Evolutionary conservation across 2,888 invertebrate genomes (phyloP), one percentile per base, ranked within the genome.

Genomic region (Linnaemya vulpina): DNA sequence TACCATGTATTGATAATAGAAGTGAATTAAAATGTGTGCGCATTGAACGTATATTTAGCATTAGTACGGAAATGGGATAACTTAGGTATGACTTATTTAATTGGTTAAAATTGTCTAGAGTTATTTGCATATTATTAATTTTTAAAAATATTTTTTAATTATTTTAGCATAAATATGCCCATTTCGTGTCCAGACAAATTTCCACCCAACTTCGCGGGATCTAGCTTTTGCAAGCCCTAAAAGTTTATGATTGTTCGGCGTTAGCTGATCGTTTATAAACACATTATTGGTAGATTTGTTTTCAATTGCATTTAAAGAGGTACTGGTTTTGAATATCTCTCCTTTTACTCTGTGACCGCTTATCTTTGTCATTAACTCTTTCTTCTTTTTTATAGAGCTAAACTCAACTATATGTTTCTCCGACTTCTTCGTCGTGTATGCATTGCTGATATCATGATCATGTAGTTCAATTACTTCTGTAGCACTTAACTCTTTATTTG

Each of bases 221-320:
- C 53, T 68, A 5, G 13, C 43, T 67, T 49, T 67, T 17, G 67
- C 30, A 10, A 10, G n/a, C 67, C 49, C 49, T 9, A 53, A 35
- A 38, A 68, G 51, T 38, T n/a, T 1, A 38, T 35, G n/a, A 20
- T 68, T 68, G 20, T 35, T 11, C 9, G 53, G n/a, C 1, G 67
- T 67, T 35, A 67, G 25, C 51, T 67, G 49, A 17, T 67, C 67
- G 30, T 67, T 67, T 15, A 67, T n/a, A 30, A 51, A 51, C 30
- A 51, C 51, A 7, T 15, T 49, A n/a, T 67, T 49, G 13, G 17
- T 38, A 10, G 8, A 9, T n/a, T 25, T 43, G 3, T 40, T 25
- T 22, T 43, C 15, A 38, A 10, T 38, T 38, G 10, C 58, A 40
- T 55, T 40, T 25, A 10, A 1, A 17, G 20, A 17, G 15, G 13